Evolutionary conservation across 2,113 vertebrate species (phyloP), one percentile per base, ranked within the genome.

Genomic region (Riparia riparia): DNA sequence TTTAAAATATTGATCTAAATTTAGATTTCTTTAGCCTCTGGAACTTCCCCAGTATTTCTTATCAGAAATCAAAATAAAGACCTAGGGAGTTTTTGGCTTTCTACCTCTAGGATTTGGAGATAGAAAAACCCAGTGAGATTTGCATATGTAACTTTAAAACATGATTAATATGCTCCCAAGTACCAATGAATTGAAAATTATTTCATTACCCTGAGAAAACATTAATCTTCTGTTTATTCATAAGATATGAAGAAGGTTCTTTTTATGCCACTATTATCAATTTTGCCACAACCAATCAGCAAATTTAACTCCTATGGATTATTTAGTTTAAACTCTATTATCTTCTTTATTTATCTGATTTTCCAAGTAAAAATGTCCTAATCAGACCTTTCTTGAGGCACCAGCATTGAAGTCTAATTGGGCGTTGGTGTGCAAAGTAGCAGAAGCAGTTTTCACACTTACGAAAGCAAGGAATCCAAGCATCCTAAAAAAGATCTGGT

Each of bases 51-150:
- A 69, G n/a, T 56, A 20, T 63, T 91, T 64, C 44, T 78, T 58
- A 51, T 37, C 28, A 89, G 39, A 84, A 91, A 92, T 50, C 54
- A 94, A 91, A 90, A 77, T 53, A 51, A 85, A 92, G 34, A 56
- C 19, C 21, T 61, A 61, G 39, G 20, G 42, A 83, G 4, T 81
- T 22, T 87, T 94, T 24, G 11, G 24, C 28, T 93, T 87, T 93
- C 21, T 47, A 76, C 28, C 53, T 79, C 92, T n/a, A 49, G 25
- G 42, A 76, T 68, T n/a, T 72, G 49, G 26, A 90, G 45, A 68
- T 69, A 61, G 28, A 79, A 88, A 82, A 80, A 2, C 6, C 12
- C 51, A 54, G 6, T 47, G 39, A 93, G 34, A 92, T 78, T 78
- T 70, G 51, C 68, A 68, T 58, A 81, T 8, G 4, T 66, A 92